Conservation (phyloP, 2,888 invertebrate species). For the Thymelicus sylvestris region DNA sequence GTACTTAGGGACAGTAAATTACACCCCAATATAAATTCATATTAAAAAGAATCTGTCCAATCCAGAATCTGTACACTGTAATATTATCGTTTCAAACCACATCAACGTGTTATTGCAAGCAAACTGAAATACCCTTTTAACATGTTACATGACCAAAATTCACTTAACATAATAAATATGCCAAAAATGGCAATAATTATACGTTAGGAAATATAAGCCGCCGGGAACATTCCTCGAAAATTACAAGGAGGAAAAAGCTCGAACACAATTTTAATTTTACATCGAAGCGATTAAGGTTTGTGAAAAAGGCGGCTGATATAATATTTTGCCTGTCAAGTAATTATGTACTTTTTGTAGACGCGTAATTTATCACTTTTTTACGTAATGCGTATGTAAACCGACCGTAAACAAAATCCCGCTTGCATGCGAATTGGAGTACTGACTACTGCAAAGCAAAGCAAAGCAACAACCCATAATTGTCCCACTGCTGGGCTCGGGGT, state of each 20-base stretch:
- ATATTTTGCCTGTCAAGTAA: conserved; percentile 33
- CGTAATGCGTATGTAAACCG: not conserved
- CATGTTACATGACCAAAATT: conserved; percentile 14
- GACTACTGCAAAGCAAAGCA: too few relatives aligned
- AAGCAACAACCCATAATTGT: too few relatives aligned
- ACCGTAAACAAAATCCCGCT: not conserved
- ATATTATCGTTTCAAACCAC: too few relatives aligned
- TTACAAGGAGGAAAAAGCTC: conserved; percentile 31
- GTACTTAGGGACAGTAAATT: too few relatives aligned
- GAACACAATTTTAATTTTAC: conserved; percentile 33
- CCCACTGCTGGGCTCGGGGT: too few relatives aligned
- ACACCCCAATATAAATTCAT: too few relatives aligned
- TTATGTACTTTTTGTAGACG: conserved; percentile 14
- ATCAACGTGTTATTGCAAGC: not conserved
- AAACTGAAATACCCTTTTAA: not conserved
- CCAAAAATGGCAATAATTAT: conserved; percentile 21
- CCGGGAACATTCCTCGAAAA: conserved; percentile 29
- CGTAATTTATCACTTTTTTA: conserved; percentile 21
- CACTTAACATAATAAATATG: conserved; percentile 24
- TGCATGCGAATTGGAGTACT: not conserved
- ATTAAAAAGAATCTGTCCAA: too few relatives aligned
- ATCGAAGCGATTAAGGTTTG: conserved; percentile 25
- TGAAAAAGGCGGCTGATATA: conserved; percentile 31
- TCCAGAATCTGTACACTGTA: too few relatives aligned
- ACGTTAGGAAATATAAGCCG: conserved; percentile 12